Evolutionary conservation across 2,113 vertebrate genomes (phyloP).

Genomic region (Callorhinus ursinus): DNA sequence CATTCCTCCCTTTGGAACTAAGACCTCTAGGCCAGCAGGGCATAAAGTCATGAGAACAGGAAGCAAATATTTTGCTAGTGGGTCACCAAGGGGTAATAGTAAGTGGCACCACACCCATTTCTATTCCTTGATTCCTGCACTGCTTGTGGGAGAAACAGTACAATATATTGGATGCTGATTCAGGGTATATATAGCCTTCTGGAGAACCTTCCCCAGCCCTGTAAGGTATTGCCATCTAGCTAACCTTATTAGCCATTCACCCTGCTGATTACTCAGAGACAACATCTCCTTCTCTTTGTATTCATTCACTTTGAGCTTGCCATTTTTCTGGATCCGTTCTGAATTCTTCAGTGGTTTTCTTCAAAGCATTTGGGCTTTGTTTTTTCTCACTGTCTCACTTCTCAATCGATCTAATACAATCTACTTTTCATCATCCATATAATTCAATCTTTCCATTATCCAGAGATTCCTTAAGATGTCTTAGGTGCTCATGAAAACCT

Average conservation of each 20-base stretch:
- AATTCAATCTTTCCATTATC: not conserved
- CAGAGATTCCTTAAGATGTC: not conserved
- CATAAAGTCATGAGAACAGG: not conserved
- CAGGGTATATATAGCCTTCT: not conserved
- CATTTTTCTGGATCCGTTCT: not conserved
- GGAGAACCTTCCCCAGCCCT: not conserved
- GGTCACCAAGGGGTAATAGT: not conserved
- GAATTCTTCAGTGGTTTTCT: constrained; percentile 7
- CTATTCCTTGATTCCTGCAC: not conserved
- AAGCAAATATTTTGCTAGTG: not conserved
- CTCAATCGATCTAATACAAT: not conserved
- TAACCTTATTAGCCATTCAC: not conserved
- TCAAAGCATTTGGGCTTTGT: not conserved
- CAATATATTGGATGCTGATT: not conserved
- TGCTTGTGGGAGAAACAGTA: not conserved
- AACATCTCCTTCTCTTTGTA: not conserved
- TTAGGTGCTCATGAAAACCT: not conserved
- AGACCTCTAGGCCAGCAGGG: not conserved
- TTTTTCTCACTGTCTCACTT: not conserved
- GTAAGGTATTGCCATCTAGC: not conserved
- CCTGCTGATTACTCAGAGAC: not conserved
- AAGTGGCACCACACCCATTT: not conserved
- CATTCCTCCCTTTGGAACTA: not conserved
- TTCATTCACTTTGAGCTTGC: not conserved
- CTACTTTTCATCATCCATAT: not conserved